phyloP scores from a whole-genome alignment of 2,888 invertebrate genomes.

The Polydesmus complanatus region DNA sequence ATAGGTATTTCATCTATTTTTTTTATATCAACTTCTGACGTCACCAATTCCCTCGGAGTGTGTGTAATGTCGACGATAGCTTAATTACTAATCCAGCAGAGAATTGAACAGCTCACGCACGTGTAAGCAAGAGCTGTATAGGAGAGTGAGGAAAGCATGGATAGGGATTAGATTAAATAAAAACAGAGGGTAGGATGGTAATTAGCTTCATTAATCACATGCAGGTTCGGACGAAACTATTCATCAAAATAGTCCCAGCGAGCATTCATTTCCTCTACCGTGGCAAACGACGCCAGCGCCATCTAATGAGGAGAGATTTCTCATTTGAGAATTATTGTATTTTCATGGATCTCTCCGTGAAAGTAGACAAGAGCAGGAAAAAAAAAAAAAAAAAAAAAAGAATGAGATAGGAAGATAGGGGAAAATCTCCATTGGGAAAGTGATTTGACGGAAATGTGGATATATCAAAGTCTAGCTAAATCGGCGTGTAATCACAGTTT shows the following conservation, averaged over 20 bases:
- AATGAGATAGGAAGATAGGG: background rate
- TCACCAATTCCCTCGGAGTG: conserved; percentile 12
- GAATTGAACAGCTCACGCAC: conserved; percentile 1
- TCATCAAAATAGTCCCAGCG: conserved; percentile 9
- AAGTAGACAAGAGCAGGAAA: background rate
- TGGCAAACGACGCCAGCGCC: background rate
- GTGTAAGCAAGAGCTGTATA: background rate
- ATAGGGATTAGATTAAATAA: background rate
- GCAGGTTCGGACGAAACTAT: conserved; percentile 12
- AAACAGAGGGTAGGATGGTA: conserved; percentile 7
- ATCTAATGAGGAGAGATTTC: background rate
- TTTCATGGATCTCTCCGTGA: background rate
- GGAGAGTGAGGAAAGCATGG: background rate
- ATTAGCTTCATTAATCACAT: conserved; percentile 15
- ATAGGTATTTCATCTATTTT: too few species aligned
- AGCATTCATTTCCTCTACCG: background rate
- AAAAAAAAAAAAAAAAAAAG: background rate
- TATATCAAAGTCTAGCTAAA: background rate
- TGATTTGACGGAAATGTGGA: background rate
- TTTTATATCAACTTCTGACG: too few species aligned
- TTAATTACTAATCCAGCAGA: conserved; percentile 13
- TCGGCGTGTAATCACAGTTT: background rate
- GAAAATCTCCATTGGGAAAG: background rate
- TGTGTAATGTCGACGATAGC: conserved; percentile 2
- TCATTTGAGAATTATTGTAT: background rate